Percentiles rank a stretch among this genome's conserved stretches.
Evolutionary conservation across 2,113 vertebrate genomes (phyloP).

Genomic region (Perccottus glenii): DNA sequence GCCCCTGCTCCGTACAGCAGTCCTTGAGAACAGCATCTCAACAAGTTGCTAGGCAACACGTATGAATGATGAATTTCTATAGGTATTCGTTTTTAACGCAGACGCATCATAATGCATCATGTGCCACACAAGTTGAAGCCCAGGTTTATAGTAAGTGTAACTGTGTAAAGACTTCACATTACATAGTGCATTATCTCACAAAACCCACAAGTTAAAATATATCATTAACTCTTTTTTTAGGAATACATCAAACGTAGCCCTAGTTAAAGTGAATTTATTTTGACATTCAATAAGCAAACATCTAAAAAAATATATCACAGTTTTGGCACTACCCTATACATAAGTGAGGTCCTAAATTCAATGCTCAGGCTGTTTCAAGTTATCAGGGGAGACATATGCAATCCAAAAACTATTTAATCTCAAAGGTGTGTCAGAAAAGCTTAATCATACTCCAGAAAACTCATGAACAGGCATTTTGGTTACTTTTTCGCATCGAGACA

Average conservation of each 20-base stretch:
- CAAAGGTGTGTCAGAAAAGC: conserved; percentile 3
- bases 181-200: not conserved
- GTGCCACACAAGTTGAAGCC: not conserved
- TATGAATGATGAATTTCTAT: conserved; percentile 8
- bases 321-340: conserved; percentile 93
- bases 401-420: conserved; percentile 37
- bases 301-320: conserved; percentile 75
- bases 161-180: not conserved
- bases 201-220: not conserved
- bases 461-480: conserved; percentile 45
- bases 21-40: conserved; percentile 24
- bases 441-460: conserved; percentile 10
- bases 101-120: not conserved
- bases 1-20: not conserved
- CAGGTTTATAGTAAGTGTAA: not conserved
- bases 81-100: conserved; percentile 25
- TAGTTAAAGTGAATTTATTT: conserved; percentile 52
- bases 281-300: conserved; percentile 77
- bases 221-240: conserved; percentile 57
- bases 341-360: conserved; percentile 78
- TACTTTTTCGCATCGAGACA: conserved; percentile 36
- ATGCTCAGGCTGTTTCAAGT: conserved; percentile 64
- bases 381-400: conserved; percentile 38
- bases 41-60: conserved; percentile 44
- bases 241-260: no score